Percentiles rank a stretch among this genome's conserved stretches.
Conservation (phyloP, 2,113 vertebrate species). For the Microcebus tavaratra region DNA sequence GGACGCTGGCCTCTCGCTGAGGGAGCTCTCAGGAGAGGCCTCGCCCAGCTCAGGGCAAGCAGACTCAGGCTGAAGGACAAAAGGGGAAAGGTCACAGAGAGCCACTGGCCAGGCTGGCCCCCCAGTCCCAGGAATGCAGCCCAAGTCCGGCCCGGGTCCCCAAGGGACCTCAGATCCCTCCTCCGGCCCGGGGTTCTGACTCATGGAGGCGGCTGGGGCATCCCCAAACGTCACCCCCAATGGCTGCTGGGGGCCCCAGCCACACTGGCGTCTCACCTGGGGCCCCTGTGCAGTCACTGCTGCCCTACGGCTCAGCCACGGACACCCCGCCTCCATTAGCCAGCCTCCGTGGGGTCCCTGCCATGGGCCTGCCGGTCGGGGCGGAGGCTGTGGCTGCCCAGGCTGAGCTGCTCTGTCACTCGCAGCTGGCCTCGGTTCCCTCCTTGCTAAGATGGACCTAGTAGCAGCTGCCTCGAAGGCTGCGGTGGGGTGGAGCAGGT, state of each 20-base stretch:
- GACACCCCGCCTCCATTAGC: no score
- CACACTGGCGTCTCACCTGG: not conserved
- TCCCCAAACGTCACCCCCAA: not conserved
- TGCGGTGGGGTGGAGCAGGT: not conserved
- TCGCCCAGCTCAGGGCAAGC: not conserved
- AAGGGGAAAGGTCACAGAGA: not conserved
- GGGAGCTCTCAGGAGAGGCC: not conserved
- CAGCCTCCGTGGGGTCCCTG: not conserved
- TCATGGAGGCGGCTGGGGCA: not conserved
- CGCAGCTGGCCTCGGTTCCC: not conserved
- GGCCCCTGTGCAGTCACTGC: not conserved
- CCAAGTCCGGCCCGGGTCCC: not conserved
- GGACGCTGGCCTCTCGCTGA: no score
- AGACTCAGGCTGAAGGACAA: accelerated
- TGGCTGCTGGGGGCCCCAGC: not conserved
- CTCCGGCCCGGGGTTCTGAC: not conserved
- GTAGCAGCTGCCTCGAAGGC: not conserved
- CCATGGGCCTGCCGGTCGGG: not conserved
- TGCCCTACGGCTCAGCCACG: not conserved
- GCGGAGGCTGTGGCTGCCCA: not conserved
- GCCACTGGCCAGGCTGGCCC: accelerated
- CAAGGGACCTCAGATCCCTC: not conserved
- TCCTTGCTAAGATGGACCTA: not conserved
- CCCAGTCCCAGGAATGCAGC: not conserved
- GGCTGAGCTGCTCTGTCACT: not conserved